These are phyloP conservation scores for Heliconius ismenius DNA, from an alignment of 2,888 invertebrate species.

Conservation along the genomic window DNA sequence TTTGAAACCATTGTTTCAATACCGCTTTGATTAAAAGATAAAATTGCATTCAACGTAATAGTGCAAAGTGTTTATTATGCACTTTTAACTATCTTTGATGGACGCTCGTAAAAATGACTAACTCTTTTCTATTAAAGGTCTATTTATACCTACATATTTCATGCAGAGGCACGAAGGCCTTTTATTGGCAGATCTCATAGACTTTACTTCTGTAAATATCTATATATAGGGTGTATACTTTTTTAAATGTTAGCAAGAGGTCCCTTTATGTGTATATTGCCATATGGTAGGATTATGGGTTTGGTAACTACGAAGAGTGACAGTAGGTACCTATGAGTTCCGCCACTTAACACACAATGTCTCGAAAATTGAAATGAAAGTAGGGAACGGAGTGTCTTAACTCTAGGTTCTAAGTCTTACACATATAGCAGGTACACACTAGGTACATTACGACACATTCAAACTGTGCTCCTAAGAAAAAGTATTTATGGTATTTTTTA, in stretches of 20 bases:
- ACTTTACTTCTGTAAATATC: background rate
- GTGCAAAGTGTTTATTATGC: conserved; percentile 8
- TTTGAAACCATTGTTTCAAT: background rate
- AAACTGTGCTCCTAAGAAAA: too few relatives aligned
- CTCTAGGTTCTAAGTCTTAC: background rate
- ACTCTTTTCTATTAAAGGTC: background rate
- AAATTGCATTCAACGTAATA: conserved; percentile 20
- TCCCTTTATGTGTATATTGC: background rate
- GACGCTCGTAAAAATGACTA: conserved; percentile 1
- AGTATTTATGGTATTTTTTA: too few relatives aligned
- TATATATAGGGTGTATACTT: background rate
- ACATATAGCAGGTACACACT: too few relatives aligned
- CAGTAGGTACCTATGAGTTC: too few relatives aligned
- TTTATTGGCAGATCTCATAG: background rate
- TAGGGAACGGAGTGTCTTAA: background rate
- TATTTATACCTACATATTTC: background rate
- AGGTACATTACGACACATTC: too few relatives aligned
- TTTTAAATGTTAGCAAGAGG: background rate
- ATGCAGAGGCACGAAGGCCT: background rate
- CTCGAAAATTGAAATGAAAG: background rate
- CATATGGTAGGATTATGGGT: too few relatives aligned
- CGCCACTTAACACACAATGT: too few relatives aligned
- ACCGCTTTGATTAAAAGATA: conserved; percentile 30
- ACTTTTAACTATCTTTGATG: conserved; percentile 2
- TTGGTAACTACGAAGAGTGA: too few relatives aligned